Percentiles rank a stretch among this genome's conserved stretches.
Evolutionary conservation across 2,797 vertebrate genomes (phyloP).

Genomic region (Pangasius larnaudii): DNA sequence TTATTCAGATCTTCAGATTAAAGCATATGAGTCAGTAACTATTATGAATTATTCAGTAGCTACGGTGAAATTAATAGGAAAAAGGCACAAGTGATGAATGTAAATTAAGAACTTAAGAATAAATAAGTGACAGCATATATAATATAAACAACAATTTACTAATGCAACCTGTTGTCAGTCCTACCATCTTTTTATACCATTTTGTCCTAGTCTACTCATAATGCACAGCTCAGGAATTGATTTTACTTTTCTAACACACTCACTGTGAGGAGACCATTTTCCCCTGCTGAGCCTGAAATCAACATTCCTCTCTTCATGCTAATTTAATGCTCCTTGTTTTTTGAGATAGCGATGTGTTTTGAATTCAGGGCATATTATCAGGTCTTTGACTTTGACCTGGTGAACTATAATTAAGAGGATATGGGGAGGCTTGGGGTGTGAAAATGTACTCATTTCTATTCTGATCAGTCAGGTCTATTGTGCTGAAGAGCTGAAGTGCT

Average conservation of each 20-base stretch:
- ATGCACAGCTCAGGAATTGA: background rate
- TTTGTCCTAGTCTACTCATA: too few species aligned
- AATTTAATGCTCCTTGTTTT: background rate
- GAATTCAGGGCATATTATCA: constrained; percentile 1
- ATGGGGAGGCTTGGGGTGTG: background rate
- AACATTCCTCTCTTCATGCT: background rate
- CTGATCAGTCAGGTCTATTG: too few species aligned
- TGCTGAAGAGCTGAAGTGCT: background rate
- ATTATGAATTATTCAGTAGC: background rate
- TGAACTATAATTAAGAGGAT: background rate
- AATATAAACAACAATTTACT: background rate
- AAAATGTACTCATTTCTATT: background rate
- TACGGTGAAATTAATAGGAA: background rate
- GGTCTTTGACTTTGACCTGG: background rate
- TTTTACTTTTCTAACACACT: background rate
- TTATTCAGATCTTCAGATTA: background rate
- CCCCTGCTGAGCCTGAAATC: background rate
- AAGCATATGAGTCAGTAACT: background rate
- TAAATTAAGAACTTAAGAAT: background rate
- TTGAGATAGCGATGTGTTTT: background rate
- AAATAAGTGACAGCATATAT: background rate
- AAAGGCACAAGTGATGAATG: background rate
- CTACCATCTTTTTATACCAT: too few species aligned
- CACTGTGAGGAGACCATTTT: background rate
- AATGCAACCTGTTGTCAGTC: background rate